These are phyloP conservation scores for Rhabdornis inornatus DNA, from an alignment of 2,113 vertebrate species.

Conservation along the genomic window DNA sequence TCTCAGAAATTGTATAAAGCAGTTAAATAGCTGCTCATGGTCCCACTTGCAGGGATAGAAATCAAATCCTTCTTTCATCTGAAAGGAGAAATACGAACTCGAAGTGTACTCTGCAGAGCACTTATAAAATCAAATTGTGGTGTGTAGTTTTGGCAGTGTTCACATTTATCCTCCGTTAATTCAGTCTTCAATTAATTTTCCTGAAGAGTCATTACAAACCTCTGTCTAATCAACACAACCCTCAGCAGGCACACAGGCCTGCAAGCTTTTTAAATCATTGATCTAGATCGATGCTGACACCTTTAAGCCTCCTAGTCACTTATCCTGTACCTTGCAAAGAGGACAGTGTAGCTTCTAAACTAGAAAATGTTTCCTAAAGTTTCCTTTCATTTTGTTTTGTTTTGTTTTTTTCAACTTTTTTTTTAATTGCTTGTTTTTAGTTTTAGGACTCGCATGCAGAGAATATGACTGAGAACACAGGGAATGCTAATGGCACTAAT, in stretches of 20 bases:
- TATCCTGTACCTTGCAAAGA: neutral
- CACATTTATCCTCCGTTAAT: neutral
- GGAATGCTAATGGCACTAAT: neutral
- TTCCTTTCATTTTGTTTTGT: fast-evolving
- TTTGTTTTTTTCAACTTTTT: neutral
- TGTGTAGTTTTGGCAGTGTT: neutral
- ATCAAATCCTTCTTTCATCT: neutral
- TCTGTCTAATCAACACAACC: neutral
- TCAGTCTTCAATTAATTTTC: neutral
- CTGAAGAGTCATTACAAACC: neutral
- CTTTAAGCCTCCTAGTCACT: neutral
- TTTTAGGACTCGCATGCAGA: neutral
- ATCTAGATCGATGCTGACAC: neutral
- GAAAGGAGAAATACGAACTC: neutral
- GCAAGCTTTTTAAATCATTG: neutral
- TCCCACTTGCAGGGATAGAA: neutral
- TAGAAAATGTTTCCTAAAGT: neutral
- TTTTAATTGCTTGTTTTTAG: neutral
- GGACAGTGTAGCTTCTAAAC: neutral
- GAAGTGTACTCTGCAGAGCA: neutral
- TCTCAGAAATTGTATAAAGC: neutral
- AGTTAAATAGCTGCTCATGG: neutral
- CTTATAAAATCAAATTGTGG: neutral
- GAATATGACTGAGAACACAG: neutral
- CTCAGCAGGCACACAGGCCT: neutral